Conservation (phyloP, 1,140 invertebrate species). For the Amyelois transitella region DNA sequence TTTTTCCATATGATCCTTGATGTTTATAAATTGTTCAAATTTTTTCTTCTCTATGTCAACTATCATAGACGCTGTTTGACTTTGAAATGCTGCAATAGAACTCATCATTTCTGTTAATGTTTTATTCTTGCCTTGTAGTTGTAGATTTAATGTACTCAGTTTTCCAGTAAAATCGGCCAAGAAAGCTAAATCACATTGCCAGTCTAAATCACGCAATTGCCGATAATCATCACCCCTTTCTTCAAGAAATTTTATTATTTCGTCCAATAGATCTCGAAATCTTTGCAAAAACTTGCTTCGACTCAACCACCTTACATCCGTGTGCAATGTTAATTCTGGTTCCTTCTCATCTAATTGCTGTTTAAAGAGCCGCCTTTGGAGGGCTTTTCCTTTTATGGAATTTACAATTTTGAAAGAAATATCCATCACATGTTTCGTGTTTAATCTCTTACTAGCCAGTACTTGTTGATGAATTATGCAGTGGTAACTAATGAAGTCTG, state of each 20-base stretch:
- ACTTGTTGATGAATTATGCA: conserved; percentile 44
- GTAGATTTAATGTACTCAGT: conserved; percentile 22
- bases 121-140: conserved; percentile 28
- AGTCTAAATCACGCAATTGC: conserved; percentile 28
- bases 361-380: conserved; percentile 30
- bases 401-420: conserved; percentile 44
- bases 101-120: conserved; percentile 23
- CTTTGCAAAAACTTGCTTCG: conserved; percentile 34
- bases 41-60: conserved; percentile 21
- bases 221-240: conserved; percentile 23
- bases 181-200: conserved; percentile 25
- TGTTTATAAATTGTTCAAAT: conserved; percentile 20
- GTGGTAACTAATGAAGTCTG: conserved; percentile 39
- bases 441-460: conserved; percentile 35
- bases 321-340: conserved; percentile 27
- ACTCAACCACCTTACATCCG: conserved; percentile 32
- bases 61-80: conserved; percentile 17
- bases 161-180: conserved; percentile 23
- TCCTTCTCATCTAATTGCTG: conserved; percentile 27
- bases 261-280: conserved; percentile 30
- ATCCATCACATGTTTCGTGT: conserved; percentile 46
- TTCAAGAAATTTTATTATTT: conserved; percentile 37
- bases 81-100: conserved; percentile 23
- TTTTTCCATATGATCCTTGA: conserved; percentile 25
- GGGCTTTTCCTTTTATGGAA: conserved; percentile 42